Evolutionary conservation across 1,140 invertebrate genomes (phyloP).

Genomic region (Mycetomoellerius zeteki): DNA sequence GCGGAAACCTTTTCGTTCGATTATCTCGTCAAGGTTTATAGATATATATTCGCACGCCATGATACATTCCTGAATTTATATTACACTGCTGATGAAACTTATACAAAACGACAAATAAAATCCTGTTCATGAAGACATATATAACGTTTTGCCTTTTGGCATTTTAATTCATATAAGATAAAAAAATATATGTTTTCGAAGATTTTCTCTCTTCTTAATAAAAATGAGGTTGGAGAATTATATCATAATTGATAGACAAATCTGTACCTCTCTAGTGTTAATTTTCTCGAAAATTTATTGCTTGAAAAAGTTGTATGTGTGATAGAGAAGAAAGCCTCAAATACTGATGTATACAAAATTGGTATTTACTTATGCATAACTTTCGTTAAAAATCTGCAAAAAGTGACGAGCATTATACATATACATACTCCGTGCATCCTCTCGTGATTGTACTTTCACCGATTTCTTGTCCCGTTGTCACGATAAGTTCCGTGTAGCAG

Average conservation of each 20-base stretch:
- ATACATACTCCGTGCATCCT: constrained; percentile 80
- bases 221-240: too few relatives aligned
- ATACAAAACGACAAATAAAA: constrained; percentile 52
- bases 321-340: background rate
- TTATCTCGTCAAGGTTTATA: constrained; percentile 69
- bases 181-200: background rate
- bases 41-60: background rate
- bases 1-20: constrained; percentile 55
- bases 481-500: constrained; percentile 79
- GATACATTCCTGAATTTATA: constrained; percentile 64
- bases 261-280: too few relatives aligned
- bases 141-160: background rate
- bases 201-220: background rate
- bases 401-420: background rate
- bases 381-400: background rate
- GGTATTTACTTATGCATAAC: background rate
- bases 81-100: constrained; percentile 33
- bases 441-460: constrained; percentile 72
- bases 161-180: background rate
- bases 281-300: background rate
- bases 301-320: background rate
- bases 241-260: too few relatives aligned
- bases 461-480: constrained; percentile 38
- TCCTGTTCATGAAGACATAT: constrained; percentile 28
- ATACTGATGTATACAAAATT: background rate